Percentiles rank a stretch among this genome's conserved stretches.
phyloP scores from a whole-genome alignment of 1,140 invertebrate genomes.

The Periplaneta americana region DNA sequence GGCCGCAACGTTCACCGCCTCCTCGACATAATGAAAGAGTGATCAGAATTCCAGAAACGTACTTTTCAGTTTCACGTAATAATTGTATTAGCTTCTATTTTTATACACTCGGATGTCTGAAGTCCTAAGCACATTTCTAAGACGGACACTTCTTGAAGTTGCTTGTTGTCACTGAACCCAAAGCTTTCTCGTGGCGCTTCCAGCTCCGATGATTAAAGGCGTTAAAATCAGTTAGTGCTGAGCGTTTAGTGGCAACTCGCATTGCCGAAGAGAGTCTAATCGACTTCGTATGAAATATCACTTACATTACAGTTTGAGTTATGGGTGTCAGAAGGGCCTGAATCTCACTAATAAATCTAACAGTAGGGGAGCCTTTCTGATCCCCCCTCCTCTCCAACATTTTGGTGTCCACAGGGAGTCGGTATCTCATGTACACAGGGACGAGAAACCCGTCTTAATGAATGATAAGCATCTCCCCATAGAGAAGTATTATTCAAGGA shows the following conservation, averaged over 20 bases:
- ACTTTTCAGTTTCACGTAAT: no score
- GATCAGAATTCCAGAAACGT: no score
- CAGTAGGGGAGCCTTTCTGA: neutral
- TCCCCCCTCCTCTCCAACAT: neutral
- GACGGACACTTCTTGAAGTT: no score
- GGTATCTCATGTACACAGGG: neutral
- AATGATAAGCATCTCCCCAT: neutral
- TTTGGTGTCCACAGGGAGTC: neutral
- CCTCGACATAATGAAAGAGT: no score
- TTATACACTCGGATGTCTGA: no score
- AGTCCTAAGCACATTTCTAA: no score
- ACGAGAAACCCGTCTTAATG: neutral
- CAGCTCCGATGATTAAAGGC: neutral
- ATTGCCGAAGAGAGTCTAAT: neutral
- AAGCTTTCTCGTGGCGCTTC: no score
- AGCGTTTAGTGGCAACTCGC: neutral
- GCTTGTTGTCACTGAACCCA: no score
- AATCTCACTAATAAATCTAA: conserved; percentile 9
- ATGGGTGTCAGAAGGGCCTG: conserved; percentile 12
- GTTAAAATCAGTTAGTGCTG: neutral
- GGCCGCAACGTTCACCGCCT: no score
- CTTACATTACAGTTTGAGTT: conserved; percentile 12
- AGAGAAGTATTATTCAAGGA: neutral
- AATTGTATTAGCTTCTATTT: no score
- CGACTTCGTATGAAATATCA: conserved; percentile 12